Conservation (phyloP, 64 coral and sea anemone genomes). For the Platygyra sinensis region DNA sequence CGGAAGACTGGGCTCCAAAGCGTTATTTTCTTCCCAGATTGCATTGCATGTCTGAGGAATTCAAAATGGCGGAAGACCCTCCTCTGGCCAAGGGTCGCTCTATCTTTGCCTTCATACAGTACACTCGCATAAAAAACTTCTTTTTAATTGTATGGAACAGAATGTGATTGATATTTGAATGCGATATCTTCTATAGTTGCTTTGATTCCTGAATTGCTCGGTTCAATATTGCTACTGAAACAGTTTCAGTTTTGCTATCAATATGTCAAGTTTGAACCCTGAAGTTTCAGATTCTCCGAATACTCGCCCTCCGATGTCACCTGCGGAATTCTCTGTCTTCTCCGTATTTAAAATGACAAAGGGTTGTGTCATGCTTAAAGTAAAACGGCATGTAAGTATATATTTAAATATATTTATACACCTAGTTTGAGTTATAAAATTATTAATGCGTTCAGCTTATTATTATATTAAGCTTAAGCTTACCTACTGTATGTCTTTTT, state of each 20-base stretch:
- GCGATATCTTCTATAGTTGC: neutral
- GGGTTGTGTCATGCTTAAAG: conserved; percentile 30
- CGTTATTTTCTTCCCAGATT: conserved; percentile 25
- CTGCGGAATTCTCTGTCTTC: neutral
- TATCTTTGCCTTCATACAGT: too few relatives aligned
- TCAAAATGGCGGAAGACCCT: conserved; percentile 25
- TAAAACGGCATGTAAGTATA: conserved; percentile 41
- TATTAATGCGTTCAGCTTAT: too few relatives aligned
- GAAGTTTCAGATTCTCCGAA: neutral
- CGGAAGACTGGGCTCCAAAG: conserved; percentile 12
- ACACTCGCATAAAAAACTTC: neutral
- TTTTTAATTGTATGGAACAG: neutral
- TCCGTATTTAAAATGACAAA: conserved; percentile 29
- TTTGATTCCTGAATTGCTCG: neutral
- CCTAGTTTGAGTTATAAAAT: too few relatives aligned
- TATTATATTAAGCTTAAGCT: too few relatives aligned
- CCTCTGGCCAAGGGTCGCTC: too few relatives aligned
- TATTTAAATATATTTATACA: neutral
- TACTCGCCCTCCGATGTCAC: neutral
- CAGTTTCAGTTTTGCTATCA: too few relatives aligned
- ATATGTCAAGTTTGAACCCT: neutral
- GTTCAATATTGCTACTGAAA: neutral
- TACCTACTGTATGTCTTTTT: too few relatives aligned
- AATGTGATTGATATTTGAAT: neutral
- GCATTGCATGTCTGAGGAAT: neutral